Evolutionary conservation across 1,140 invertebrate genomes (phyloP).

Genomic region (Drosophila serrata): DNA sequence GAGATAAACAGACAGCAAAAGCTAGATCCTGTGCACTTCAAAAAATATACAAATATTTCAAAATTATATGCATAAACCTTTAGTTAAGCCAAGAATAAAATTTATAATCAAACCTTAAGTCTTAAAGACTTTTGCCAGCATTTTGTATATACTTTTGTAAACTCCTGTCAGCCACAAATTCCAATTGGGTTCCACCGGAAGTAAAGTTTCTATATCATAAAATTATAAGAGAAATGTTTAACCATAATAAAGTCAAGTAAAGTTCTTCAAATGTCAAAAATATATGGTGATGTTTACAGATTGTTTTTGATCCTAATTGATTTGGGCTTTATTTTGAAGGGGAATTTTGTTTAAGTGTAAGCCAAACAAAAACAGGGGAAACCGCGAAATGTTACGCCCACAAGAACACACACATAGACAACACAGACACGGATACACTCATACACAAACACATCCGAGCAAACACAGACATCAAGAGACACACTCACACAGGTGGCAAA

Average conservation of each 20-base stretch:
- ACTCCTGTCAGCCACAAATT: not conserved
- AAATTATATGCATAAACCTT: not conserved
- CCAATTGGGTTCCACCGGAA: not conserved
- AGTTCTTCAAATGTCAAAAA: not conserved
- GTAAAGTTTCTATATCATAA: too few relatives aligned
- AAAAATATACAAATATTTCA: not conserved
- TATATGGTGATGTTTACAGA: not conserved
- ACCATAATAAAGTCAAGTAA: not conserved
- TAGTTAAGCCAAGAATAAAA: too few relatives aligned
- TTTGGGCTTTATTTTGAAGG: not conserved
- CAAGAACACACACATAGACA: slow-evolving; percentile 4
- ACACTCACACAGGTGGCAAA: slow-evolving; percentile 47
- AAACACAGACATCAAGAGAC: slow-evolving; percentile 11
- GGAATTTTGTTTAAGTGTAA: slow-evolving; percentile 6
- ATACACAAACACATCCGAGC: not conserved
- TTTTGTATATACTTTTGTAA: too few relatives aligned
- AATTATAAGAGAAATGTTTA: not conserved
- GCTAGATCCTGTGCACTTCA: slow-evolving; percentile 19
- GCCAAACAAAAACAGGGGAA: slow-evolving; percentile 7
- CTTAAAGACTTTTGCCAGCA: not conserved
- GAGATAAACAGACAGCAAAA: slow-evolving; percentile 39
- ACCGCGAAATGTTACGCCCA: slow-evolving; percentile 43
- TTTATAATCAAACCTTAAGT: not conserved
- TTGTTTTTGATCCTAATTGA: slow-evolving; percentile 1
- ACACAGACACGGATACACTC: not conserved